These are phyloP conservation scores for Folsomia candida DNA, from an alignment of 2,888 invertebrate genomes.

Conservation along the genomic window DNA sequence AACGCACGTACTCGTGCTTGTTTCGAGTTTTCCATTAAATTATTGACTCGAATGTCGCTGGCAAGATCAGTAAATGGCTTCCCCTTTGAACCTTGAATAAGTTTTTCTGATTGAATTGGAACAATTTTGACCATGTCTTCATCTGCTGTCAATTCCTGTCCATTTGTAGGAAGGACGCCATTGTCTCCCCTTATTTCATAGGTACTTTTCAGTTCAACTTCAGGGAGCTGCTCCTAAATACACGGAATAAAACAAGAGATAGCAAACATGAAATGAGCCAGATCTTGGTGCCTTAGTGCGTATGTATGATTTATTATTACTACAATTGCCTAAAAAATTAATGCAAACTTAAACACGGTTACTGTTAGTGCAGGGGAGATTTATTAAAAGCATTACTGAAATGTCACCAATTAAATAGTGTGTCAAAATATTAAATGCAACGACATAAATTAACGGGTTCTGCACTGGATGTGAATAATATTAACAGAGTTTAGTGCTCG, in stretches of 20 bases:
- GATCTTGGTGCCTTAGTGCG: too few species aligned
- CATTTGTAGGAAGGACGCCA: conserved; percentile 10
- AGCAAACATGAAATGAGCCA: not conserved
- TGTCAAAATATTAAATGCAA: too few species aligned
- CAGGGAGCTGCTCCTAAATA: not conserved
- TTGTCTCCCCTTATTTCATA: conserved; percentile 20
- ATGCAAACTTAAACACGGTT: not conserved
- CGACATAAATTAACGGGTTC: too few species aligned
- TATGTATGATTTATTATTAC: too few species aligned
- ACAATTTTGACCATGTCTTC: conserved; percentile 36
- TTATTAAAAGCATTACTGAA: too few species aligned
- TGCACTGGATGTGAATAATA: too few species aligned
- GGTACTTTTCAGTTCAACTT: conserved; percentile 18
- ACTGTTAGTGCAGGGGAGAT: too few species aligned
- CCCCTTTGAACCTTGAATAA: conserved; percentile 1
- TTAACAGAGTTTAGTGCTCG: too few species aligned
- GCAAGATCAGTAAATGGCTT: conserved; percentile 33
- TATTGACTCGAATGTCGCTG: conserved; percentile 43
- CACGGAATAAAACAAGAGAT: not conserved
- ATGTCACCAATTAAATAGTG: too few species aligned
- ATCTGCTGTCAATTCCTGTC: conserved; percentile 21
- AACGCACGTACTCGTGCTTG: conserved; percentile 31
- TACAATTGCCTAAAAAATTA: not conserved
- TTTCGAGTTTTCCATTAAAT: conserved; percentile 30
- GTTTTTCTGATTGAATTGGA: conserved; percentile 27